These are phyloP conservation scores for Hemichromis elongatus DNA, from an alignment of 2,113 vertebrate species.

Conservation along the genomic window DNA sequence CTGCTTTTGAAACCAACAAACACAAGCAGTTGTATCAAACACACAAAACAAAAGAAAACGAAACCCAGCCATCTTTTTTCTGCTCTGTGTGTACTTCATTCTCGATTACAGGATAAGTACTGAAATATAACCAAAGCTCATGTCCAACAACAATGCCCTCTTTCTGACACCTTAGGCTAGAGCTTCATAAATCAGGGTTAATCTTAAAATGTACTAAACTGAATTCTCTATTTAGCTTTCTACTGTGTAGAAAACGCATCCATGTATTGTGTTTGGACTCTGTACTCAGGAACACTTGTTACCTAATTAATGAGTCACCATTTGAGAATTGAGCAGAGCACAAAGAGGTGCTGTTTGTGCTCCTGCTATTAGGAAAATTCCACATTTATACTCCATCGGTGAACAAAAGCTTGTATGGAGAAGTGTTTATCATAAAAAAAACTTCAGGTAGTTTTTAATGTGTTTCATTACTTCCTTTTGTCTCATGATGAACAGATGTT, in stretches of 20 bases:
- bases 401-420: not conserved
- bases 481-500: not conserved
- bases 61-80: not conserved
- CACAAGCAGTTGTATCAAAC: not conserved
- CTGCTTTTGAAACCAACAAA: not conserved
- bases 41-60: not conserved
- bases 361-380: not conserved
- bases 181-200: not conserved
- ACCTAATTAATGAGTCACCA: not conserved
- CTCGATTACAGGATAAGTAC: not conserved
- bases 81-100: fast-evolving
- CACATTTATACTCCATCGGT: not conserved
- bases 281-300: not conserved
- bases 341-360: not conserved
- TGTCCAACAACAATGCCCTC: not conserved
- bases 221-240: not conserved
- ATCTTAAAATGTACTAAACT: not conserved
- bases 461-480: not conserved
- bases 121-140: not conserved
- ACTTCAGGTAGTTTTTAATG: not conserved
- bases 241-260: not conserved
- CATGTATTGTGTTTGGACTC: not conserved
- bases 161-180: not conserved
- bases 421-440: not conserved
- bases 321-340: not conserved